Conservation (phyloP, 2,797 vertebrate genomes). For the Lateolabrax maculatus region DNA sequence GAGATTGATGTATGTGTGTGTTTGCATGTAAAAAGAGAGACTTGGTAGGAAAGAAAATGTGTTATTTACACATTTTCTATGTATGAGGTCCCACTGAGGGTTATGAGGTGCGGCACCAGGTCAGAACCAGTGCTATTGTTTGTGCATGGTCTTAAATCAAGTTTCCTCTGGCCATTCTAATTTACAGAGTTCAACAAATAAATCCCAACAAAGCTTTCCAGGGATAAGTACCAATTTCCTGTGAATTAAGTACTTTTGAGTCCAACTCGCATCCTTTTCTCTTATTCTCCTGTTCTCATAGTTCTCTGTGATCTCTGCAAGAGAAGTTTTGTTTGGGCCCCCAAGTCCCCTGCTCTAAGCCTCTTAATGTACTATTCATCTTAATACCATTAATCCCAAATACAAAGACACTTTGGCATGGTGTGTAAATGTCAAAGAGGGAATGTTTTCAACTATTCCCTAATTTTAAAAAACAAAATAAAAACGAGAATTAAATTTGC, state of each 20-base stretch:
- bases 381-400: constrained; percentile 41
- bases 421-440: constrained; percentile 29
- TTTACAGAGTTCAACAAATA: constrained; percentile 69
- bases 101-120: constrained; percentile 46
- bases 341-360: constrained; percentile 44
- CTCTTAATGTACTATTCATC: constrained; percentile 54
- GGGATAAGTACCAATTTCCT: constrained; percentile 83
- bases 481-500: constrained; percentile 38
- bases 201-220: constrained; percentile 72
- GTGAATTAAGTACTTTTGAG: constrained; percentile 69
- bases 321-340: constrained; percentile 53
- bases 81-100: constrained; percentile 20
- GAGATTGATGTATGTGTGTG: neutral
- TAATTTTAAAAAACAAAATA: constrained; percentile 33
- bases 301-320: constrained; percentile 50
- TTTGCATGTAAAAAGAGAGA: constrained; percentile 12
- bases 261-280: constrained; percentile 53
- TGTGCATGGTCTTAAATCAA: constrained; percentile 62
- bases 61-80: constrained; percentile 17
- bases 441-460: constrained; percentile 37
- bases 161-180: constrained; percentile 70
- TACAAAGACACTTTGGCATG: constrained; percentile 30
- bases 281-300: constrained; percentile 52
- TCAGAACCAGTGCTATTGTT: constrained; percentile 64
- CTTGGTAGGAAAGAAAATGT: neutral